Conservation (phyloP, 2,113 vertebrate species). For the Noturus placidus region DNA sequence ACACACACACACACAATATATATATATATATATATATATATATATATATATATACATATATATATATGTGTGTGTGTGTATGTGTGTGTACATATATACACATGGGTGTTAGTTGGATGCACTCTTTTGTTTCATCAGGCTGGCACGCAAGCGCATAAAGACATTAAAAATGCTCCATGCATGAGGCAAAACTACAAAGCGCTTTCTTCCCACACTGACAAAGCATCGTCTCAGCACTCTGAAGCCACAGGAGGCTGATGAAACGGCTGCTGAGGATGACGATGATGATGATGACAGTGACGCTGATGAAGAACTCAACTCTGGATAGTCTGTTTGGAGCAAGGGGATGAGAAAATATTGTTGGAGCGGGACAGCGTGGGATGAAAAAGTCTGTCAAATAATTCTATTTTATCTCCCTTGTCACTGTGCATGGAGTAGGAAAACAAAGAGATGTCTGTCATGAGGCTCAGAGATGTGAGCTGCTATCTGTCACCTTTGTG, state of each 20-base stretch:
- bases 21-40: no score
- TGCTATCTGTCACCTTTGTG: constrained; percentile 40
- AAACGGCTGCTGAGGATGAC: constrained; percentile 14
- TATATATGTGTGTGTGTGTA: neutral
- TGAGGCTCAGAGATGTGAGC: constrained; percentile 23
- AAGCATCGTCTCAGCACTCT: neutral
- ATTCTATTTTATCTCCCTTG: constrained; percentile 27
- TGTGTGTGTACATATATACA: neutral
- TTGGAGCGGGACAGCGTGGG: constrained; percentile 1
- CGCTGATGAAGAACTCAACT: neutral
- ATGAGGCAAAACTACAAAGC: constrained; percentile 15
- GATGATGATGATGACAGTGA: constrained; percentile 19
- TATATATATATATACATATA: no score
- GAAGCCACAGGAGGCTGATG: constrained; percentile 32
- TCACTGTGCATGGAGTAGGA: constrained; percentile 28
- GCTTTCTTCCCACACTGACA: constrained; percentile 39
- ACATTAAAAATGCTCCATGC: constrained; percentile 11
- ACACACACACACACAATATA: no score
- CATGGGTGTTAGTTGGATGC: constrained; percentile 3
- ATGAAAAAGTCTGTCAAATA: constrained; percentile 46
- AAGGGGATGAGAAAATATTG: constrained; percentile 10
- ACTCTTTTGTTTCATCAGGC: neutral
- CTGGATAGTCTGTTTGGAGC: constrained; percentile 21
- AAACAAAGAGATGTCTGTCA: constrained; percentile 48
- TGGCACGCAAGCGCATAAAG: neutral